Evolutionary conservation across 2,888 invertebrate genomes (phyloP).

Genomic region (Macrostomum cliftonense): DNA sequence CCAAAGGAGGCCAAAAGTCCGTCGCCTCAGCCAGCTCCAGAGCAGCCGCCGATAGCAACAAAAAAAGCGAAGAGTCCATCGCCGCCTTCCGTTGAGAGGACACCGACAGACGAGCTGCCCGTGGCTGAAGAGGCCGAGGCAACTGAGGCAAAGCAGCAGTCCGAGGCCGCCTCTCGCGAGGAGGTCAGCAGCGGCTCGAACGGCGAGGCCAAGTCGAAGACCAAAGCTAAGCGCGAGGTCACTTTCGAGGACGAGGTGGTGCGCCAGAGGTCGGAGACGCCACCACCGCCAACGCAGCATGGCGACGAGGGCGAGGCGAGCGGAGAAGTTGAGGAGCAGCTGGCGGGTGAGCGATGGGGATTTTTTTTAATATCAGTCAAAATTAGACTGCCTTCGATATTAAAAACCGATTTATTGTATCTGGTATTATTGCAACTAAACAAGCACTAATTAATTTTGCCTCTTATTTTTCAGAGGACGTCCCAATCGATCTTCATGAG

Average conservation of each 20-base stretch:
- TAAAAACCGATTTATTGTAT: no score
- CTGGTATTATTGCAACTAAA: no score
- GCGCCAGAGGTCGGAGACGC: not conserved
- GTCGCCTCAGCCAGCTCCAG: no score
- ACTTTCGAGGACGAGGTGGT: not conserved
- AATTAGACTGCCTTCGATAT: no score
- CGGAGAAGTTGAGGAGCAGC: not conserved
- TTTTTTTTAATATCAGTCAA: no score
- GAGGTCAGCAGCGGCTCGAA: not conserved
- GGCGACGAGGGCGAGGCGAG: not conserved
- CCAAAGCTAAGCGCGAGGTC: not conserved
- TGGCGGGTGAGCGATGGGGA: not conserved
- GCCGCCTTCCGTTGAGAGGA: not conserved
- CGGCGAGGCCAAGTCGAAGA: not conserved
- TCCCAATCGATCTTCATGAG: no score
- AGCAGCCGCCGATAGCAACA: no score
- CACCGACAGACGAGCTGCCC: no score
- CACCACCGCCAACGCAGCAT: not conserved
- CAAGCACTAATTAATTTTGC: no score
- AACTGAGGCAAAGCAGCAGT: not conserved
- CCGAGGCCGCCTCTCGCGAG: slow-evolving; percentile 4
- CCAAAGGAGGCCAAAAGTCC: no score
- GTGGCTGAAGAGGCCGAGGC: slow-evolving; percentile 4
- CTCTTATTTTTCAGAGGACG: no score
- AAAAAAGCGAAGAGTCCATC: no score